Evolutionary conservation across 2,888 invertebrate genomes (phyloP), one percentile per base, ranked within the genome.

Genomic region (Acleris holmiana): DNA sequence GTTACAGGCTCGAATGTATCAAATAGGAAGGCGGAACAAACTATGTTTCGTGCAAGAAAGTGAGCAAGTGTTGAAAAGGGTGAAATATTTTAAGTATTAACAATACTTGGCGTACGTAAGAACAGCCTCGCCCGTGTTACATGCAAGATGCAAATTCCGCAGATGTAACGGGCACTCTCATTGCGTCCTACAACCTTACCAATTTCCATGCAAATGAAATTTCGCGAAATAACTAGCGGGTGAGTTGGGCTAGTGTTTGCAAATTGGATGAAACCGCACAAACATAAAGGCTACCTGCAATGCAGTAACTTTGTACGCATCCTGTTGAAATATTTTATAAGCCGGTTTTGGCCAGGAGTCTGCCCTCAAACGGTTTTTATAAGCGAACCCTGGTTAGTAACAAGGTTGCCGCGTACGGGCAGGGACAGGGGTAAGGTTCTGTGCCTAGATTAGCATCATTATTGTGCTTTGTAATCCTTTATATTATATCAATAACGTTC

Each of bases 141-240:
- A 35, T 35, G 35, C 35, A 4, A 35, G 17, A 58, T 64, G 53
- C 25, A 58, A 41, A 58, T 64, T 25, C 29, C 59, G 49, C 65
- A 66, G 35, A 50, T 23, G 49, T 54, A 46, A 60, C 44, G 8
- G 15, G 29, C 40, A 25, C 10, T 55, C 48, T 29, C 59, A 56
- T 56, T 56, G 29, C 60, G 29, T n/a, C 19, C 56, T 61, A 56
- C 61, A 51, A 46, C 46, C 53, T 21, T 41, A 66, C 29, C 55
- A 77, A 85, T 85, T 82, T 81, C 72, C 73, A 86, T 86, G 81
- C 78, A 85, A 86, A 86, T 83, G 77, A 80, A 59, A 79, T 75
- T 70, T 76, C 73, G 69, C 71, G 70, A 69, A 74, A 71, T 74
- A 73, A 75, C 44, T 74, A 78, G 75, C 68, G 74, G 68, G 69